A percentile compares a stretch with the other conserved stretches of the same genome.
These are phyloP conservation scores for Branchellion lobata DNA, from an alignment of 2,888 invertebrate species.

Conservation along the genomic window DNA sequence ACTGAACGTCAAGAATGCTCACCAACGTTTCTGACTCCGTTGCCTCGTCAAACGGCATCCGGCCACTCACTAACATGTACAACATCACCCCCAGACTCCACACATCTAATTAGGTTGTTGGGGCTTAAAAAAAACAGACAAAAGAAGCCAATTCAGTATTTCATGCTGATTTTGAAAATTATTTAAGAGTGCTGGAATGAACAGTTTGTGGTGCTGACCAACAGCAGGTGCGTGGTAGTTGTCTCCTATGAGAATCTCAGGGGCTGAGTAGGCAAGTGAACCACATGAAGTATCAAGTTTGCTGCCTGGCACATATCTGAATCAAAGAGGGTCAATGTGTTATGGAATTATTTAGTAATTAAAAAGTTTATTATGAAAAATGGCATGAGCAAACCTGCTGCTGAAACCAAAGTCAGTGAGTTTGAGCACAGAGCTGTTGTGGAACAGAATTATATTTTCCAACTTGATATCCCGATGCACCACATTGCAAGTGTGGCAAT, in stretches of 20 bases:
- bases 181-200: too few species aligned
- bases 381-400: constrained; percentile 67
- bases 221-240: constrained; percentile 98
- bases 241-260: constrained; percentile 95
- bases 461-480: constrained; percentile 93
- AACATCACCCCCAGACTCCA: constrained; percentile 98
- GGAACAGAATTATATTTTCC: constrained; percentile 98
- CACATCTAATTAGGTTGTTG: constrained; percentile 83
- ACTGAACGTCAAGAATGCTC: constrained; percentile 99
- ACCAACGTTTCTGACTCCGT: constrained; percentile 98
- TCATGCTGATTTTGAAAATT: too few species aligned
- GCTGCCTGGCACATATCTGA: constrained; percentile 76
- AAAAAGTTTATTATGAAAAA: too few species aligned
- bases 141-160: too few species aligned
- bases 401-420: constrained; percentile 95
- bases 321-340: too few species aligned
- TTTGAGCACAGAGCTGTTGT: constrained; percentile 92
- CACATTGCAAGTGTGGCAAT: constrained; percentile 89
- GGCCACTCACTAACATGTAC: constrained; percentile 96
- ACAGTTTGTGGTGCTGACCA: too few species aligned
- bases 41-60: constrained; percentile 96
- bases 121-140: constrained; percentile 40
- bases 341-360: too few species aligned
- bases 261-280: constrained; percentile 96
- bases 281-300: constrained; percentile 97